Base-by-base conservation (phyloP, 2,888 invertebrate species). In the Synergus japonicus region DNA sequence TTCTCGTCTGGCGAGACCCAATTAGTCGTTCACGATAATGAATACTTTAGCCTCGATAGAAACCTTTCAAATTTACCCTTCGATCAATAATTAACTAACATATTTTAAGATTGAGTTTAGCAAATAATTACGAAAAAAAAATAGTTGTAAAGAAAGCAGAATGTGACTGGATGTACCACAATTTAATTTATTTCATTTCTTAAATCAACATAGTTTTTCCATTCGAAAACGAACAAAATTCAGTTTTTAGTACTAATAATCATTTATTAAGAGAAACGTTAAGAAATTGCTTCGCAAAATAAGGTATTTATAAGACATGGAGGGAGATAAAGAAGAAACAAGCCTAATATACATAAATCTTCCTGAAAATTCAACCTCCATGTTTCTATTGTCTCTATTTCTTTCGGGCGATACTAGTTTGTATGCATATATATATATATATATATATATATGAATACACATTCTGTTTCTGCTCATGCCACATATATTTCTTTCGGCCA, bases 1-100 rank as follows among this genome's bases (percentile, higher is more conserved):
- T 65, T 79, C 69, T 37, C 60, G 76, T 79, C 73, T 77, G 60
- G 79, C 44, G 76, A 79, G 65, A 79, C 81, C 78, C 79, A 82
- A 83, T 84, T 81, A 83, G 81, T 81, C 77, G 65, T 78, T 46
- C 43, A 69, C 73, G 73, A 73, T 73, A 73, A 73, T 54, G 54
- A 73, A 73, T 37, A 73, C 54, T 73, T 41, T 54, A 54, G 54
- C 37, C 49, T n/a, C 37, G 54, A 54, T 54, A 37, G 37, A 54
- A 73, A 73, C 54, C 73, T 46, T 73, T 73, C 73, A 73, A 73
- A 73, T 73, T 73, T 73, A 13, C 69, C 29, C 69, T 49, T 73
- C 73, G 73, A 73, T 73, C 73, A n/a, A 54, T 73, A 37, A 73
- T 73, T 73, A n/a, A 54, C 49, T 3, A 49, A 4, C 15, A 29